Conservation (phyloP, 1,140 invertebrate genomes). For the Neodiprion fabricii region DNA sequence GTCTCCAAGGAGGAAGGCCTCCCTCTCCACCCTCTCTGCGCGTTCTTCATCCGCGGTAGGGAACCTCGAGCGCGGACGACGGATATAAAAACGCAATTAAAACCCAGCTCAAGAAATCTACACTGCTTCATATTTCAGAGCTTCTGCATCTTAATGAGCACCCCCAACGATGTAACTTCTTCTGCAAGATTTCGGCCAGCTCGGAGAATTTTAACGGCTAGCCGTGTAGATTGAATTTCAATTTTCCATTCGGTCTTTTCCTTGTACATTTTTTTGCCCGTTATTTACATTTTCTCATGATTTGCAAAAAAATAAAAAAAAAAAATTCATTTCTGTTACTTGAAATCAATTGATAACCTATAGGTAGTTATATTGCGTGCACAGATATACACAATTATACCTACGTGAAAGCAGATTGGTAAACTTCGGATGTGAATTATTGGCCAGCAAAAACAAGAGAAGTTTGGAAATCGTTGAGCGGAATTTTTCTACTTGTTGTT, state of each 20-base stretch:
- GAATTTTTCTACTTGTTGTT: neutral
- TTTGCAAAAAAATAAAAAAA: no score
- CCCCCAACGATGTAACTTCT: neutral
- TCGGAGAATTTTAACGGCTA: no score
- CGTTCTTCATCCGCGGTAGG: neutral
- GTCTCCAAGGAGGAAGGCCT: conserved; percentile 1
- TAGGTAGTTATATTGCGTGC: neutral
- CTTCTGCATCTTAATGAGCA: no score
- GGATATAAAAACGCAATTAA: conserved; percentile 7
- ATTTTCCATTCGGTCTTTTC: no score
- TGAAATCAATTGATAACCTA: no score
- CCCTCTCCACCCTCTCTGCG: neutral
- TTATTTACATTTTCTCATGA: no score
- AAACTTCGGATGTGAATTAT: neutral
- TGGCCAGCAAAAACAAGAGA: neutral
- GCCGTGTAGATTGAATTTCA: no score
- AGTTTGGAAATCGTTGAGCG: neutral
- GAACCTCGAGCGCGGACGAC: neutral
- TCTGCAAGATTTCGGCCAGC: neutral
- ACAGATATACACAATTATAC: neutral
- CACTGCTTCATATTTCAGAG: neutral
- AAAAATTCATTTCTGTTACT: no score
- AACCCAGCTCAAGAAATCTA: neutral
- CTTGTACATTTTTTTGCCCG: no score
- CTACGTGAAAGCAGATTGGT: neutral